Evolutionary conservation across 2,797 vertebrate genomes (phyloP).

Genomic region (Sternarchorhynchus goeldii): DNA sequence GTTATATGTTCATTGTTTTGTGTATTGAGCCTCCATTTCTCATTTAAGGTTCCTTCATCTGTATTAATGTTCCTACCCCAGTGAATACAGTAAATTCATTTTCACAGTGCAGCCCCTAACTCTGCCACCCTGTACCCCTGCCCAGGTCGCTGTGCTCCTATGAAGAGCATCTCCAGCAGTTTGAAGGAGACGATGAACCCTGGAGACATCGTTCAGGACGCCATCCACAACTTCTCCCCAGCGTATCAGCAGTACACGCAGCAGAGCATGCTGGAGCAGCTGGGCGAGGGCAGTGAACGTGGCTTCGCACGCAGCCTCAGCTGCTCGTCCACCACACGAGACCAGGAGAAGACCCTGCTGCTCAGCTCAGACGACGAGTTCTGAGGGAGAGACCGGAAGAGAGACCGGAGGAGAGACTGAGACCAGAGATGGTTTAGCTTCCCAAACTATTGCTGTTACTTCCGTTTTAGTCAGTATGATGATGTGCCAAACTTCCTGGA

Average conservation of each 20-base stretch:
- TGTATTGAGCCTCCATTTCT: no score
- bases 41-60: no score
- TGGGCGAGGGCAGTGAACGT: constrained; percentile 60
- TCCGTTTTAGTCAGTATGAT: neutral
- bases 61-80: no score
- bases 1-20: no score
- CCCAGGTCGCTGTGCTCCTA: constrained; percentile 90
- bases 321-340: constrained; percentile 71
- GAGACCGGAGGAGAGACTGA: no score
- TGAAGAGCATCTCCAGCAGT: constrained; percentile 99
- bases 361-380: constrained; percentile 97
- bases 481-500: neutral
- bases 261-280: constrained; percentile 90
- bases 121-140: constrained; percentile 9
- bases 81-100: no score
- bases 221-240: constrained; percentile 98
- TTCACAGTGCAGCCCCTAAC: no score
- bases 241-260: constrained; percentile 99
- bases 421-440: no score
- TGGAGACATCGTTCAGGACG: constrained; percentile 96
- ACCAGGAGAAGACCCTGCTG: constrained; percentile 95
- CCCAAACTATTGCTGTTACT: no score
- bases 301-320: constrained; percentile 69
- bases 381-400: constrained; percentile 60
- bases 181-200: constrained; percentile 99